Evolutionary conservation across 2,888 invertebrate genomes (phyloP).

Genomic region (Scaptomyza tumidula): DNA sequence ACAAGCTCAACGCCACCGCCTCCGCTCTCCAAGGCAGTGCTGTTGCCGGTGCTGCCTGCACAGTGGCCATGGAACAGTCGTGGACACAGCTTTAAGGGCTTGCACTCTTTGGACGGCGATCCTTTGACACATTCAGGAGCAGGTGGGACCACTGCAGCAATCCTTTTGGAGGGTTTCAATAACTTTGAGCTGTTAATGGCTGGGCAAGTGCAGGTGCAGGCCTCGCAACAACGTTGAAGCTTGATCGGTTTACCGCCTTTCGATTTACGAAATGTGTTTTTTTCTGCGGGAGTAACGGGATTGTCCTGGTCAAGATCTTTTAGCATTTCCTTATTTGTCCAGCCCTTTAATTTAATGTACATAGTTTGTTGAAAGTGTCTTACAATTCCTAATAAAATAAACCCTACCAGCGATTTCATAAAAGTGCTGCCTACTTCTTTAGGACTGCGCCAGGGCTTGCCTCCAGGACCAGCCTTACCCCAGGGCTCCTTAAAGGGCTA

Average conservation of each 20-base stretch:
- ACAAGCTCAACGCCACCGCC: conserved; percentile 91
- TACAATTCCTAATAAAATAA: background rate
- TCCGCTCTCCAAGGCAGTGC: conserved; percentile 58
- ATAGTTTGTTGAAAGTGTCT: background rate
- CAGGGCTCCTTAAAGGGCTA: conserved; percentile 81
- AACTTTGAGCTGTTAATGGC: conserved; percentile 65
- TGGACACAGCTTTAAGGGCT: conserved; percentile 73
- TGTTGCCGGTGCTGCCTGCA: conserved; percentile 46
- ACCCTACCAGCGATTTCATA: conserved; percentile 90
- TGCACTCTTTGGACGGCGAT: conserved; percentile 52
- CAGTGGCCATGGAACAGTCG: conserved; percentile 60
- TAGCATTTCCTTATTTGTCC: conserved; percentile 84
- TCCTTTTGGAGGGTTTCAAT: conserved; percentile 54
- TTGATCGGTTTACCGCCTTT: conserved; percentile 68
- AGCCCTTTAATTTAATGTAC: conserved; percentile 73
- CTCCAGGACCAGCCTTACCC: conserved; percentile 86
- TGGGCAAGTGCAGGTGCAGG: conserved; percentile 83
- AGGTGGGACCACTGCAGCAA: conserved; percentile 10
- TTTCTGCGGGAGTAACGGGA: conserved; percentile 82
- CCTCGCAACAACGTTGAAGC: conserved; percentile 79
- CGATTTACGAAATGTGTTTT: conserved; percentile 80
- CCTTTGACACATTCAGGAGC: conserved; percentile 16
- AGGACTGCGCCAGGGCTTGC: conserved; percentile 90
- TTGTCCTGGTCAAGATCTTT: conserved; percentile 84
- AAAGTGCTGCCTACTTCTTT: conserved; percentile 90